Conservation (phyloP, 53 echinoderm and acorn worm species). For the Actinopyga echinites region DNA sequence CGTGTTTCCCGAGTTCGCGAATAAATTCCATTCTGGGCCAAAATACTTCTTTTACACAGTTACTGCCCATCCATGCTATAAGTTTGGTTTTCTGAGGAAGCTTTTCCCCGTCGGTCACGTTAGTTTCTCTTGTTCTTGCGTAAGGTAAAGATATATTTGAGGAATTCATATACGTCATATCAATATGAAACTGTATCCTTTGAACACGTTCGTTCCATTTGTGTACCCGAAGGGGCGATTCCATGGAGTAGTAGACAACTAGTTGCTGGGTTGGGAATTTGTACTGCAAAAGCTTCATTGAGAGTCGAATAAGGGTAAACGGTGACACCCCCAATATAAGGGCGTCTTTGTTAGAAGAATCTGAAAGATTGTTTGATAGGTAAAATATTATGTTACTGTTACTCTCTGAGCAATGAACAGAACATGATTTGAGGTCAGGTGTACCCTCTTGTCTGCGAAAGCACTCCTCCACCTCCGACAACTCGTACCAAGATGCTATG, state of each 20-base stretch:
- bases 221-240: constrained; percentile 66
- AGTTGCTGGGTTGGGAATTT: constrained; percentile 41
- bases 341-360: constrained; percentile 55
- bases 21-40: constrained; percentile 86
- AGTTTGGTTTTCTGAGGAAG: constrained; percentile 61
- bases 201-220: constrained; percentile 67
- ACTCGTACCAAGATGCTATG: constrained; percentile 52
- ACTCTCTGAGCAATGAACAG: constrained; percentile 38
- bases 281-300: constrained; percentile 43
- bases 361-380: constrained; percentile 10
- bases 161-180: constrained; percentile 64
- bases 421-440: constrained; percentile 25
- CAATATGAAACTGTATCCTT: constrained; percentile 53
- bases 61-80: constrained; percentile 86
- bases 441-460: constrained; percentile 32
- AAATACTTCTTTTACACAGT: constrained; percentile 80
- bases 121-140: constrained; percentile 21
- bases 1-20: constrained; percentile 54
- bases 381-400: not conserved
- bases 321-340: constrained; percentile 72
- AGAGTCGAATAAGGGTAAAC: constrained; percentile 54
- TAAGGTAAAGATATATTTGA: constrained; percentile 75
- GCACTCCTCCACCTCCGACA: constrained; percentile 41
- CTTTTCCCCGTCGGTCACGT: constrained; percentile 3
- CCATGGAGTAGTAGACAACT: constrained; percentile 77